A percentile compares a stretch with the other conserved stretches of the same genome.
phyloP scores from a whole-genome alignment of 1,140 invertebrate genomes.

The Nomia melanderi region DNA sequence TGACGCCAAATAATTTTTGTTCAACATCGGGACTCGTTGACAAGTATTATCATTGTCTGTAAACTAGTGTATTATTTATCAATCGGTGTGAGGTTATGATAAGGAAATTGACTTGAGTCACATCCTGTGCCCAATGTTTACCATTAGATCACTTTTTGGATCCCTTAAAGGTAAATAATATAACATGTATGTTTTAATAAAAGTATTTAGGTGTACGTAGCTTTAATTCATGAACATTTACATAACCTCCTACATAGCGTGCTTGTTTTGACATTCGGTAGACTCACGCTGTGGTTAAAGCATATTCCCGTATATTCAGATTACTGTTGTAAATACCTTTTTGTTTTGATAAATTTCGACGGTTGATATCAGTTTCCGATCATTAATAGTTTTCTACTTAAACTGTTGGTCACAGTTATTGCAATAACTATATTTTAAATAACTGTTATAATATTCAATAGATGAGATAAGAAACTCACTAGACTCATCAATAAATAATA shows the following conservation, averaged over 20 bases:
- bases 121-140: constrained; percentile 65
- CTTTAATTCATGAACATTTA: constrained; percentile 32
- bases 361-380: neutral
- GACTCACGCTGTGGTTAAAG: constrained; percentile 35
- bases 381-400: neutral
- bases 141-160: constrained; percentile 50
- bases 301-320: constrained; percentile 25
- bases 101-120: constrained; percentile 59
- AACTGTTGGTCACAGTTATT: constrained; percentile 1
- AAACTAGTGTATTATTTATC: constrained; percentile 55
- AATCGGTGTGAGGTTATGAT: constrained; percentile 75
- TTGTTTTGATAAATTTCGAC: constrained; percentile 6
- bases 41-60: constrained; percentile 28
- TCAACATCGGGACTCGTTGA: constrained; percentile 47
- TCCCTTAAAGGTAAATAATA: constrained; percentile 57
- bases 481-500: constrained; percentile 37
- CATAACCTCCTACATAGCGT: constrained; percentile 58
- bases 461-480: constrained; percentile 26
- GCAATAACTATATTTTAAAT: neutral
- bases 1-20: constrained; percentile 58
- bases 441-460: constrained; percentile 25
- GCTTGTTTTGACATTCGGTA: constrained; percentile 63
- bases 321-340: constrained; percentile 10
- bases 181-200: constrained; percentile 14
- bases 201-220: neutral